Evolutionary conservation across 1,140 invertebrate genomes (phyloP).

Genomic region (Andrena cerasifolii): DNA sequence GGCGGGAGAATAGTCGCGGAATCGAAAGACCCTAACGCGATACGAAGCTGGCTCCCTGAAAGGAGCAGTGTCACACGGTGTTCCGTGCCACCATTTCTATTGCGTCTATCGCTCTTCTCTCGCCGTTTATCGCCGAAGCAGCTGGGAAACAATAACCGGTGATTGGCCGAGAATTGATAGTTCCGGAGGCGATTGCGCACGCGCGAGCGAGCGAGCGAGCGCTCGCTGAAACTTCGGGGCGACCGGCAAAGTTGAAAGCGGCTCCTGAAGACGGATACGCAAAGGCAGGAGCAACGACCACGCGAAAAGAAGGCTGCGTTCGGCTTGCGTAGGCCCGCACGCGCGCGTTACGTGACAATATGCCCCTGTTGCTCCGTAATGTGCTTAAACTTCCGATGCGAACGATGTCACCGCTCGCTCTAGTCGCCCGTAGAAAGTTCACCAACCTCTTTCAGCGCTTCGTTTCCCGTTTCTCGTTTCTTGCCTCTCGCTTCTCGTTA

Average conservation of each 20-base stretch:
- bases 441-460: constrained; percentile 35
- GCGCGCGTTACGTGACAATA: constrained; percentile 27
- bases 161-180: neutral
- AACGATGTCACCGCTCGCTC: constrained; percentile 14
- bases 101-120: neutral
- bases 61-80: neutral
- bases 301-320: constrained; percentile 14
- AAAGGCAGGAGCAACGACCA: constrained; percentile 16
- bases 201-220: neutral
- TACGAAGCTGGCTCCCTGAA: no score
- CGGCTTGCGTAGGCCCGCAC: neutral
- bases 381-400: constrained; percentile 9
- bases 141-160: no score
- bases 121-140: neutral
- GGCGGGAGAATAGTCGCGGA: no score
- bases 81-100: neutral
- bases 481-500: neutral
- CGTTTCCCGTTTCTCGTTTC: constrained; percentile 28
- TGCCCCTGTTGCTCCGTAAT: constrained; percentile 8
- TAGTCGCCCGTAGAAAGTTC: constrained; percentile 43
- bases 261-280: neutral
- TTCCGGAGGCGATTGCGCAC: neutral
- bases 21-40: no score
- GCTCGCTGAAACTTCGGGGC: neutral
- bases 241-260: constrained; percentile 18